These are phyloP conservation scores for Brachionus sp. DNA, from an alignment of 1,140 invertebrate genomes.

Conservation along the genomic window DNA sequence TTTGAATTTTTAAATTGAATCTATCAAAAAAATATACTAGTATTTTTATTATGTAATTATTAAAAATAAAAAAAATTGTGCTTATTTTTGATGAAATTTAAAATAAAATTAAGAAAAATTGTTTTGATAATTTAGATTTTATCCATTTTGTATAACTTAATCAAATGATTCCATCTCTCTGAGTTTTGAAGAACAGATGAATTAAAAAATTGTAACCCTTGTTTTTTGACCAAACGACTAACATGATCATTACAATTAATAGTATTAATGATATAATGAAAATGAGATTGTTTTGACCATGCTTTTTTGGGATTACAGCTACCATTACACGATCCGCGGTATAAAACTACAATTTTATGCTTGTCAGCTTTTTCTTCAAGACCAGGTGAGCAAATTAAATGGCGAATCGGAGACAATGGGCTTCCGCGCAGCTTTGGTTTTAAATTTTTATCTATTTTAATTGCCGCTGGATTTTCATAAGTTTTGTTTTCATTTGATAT, in stretches of 20 bases:
- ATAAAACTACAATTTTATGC: not conserved
- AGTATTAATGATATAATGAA: conserved; percentile 35
- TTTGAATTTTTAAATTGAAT: too few relatives aligned
- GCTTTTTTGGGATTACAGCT: not conserved
- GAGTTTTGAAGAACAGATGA: conserved; percentile 8
- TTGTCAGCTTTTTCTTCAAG: conserved; percentile 12
- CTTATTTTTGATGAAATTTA: not conserved
- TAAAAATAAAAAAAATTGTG: not conserved
- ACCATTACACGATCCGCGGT: conserved; percentile 8
- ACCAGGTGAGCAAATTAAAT: conserved; percentile 43
- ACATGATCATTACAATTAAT: conserved; percentile 44
- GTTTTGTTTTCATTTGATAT: not conserved
- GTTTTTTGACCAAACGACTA: conserved; percentile 42
- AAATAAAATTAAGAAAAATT: not conserved
- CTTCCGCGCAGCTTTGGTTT: not conserved
- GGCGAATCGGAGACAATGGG: conserved; percentile 19
- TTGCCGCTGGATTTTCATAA: not conserved
- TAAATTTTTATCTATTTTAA: not conserved
- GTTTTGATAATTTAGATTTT: not conserved
- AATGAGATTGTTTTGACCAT: conserved; percentile 36
- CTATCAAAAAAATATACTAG: not conserved
- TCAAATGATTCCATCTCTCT: conserved; percentile 28
- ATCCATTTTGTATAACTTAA: conserved; percentile 15
- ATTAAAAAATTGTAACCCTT: conserved; percentile 26
- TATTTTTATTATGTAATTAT: not conserved